A percentile compares a stretch with the other conserved stretches of the same genome.
Evolutionary conservation across 2,797 vertebrate genomes (phyloP).

Genomic region (Siniperca obscura): DNA sequence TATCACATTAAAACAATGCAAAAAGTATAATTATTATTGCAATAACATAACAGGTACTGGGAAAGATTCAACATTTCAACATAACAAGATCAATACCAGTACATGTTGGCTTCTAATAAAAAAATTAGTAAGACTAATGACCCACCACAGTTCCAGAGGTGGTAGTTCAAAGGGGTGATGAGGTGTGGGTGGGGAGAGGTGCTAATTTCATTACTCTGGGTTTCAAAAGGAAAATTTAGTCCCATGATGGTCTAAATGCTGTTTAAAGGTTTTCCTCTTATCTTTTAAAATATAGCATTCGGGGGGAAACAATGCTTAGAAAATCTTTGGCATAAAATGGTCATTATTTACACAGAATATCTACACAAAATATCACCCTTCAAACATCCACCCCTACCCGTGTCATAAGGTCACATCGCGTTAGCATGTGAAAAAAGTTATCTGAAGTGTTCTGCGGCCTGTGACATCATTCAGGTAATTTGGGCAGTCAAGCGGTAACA

Average conservation of each 20-base stretch:
- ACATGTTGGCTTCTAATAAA: neutral
- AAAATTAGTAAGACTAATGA: neutral
- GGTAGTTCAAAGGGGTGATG: neutral
- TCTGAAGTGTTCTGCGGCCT: neutral
- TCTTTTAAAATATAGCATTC: slow-evolving; percentile 27
- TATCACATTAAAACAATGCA: neutral
- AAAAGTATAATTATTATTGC: slow-evolving; percentile 2
- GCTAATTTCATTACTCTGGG: neutral
- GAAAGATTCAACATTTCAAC: neutral
- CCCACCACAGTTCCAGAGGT: neutral
- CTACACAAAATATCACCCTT: neutral
- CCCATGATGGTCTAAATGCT: neutral
- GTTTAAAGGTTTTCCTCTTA: neutral
- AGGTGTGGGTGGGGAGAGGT: neutral
- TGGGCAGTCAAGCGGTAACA: neutral
- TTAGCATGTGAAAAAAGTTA: neutral
- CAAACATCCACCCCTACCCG: neutral
- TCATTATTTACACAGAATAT: slow-evolving; percentile 27
- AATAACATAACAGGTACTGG: neutral
- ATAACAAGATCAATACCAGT: neutral
- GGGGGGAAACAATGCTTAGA: slow-evolving; percentile 20
- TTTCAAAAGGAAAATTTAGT: neutral
- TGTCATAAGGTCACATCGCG: neutral
- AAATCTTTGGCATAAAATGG: slow-evolving; percentile 64
- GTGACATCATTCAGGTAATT: neutral